Percentiles rank a stretch among this genome's conserved stretches.
phyloP scores from a whole-genome alignment of 2,113 vertebrate species.

The Strix uralensis region DNA sequence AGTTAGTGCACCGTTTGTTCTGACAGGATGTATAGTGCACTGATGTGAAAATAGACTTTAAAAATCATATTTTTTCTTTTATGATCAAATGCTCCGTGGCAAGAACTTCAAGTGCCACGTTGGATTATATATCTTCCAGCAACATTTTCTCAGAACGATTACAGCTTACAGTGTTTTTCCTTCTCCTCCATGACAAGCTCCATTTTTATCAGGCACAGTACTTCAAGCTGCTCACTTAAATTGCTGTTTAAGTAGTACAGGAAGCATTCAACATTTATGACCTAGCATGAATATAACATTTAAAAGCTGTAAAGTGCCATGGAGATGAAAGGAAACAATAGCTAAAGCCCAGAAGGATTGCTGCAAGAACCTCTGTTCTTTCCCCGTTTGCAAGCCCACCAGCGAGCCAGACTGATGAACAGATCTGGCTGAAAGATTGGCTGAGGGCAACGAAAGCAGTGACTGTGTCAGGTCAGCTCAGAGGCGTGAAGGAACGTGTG shows the following conservation, averaged over 20 bases:
- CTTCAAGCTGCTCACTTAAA: background rate
- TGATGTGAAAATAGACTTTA: background rate
- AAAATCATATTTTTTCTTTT: background rate
- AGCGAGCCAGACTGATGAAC: background rate
- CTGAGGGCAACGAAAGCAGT: background rate
- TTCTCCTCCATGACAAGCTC: background rate
- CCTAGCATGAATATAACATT: background rate
- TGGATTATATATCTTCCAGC: background rate
- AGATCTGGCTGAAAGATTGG: background rate
- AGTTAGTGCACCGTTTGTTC: background rate
- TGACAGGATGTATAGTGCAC: background rate
- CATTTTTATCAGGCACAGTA: background rate
- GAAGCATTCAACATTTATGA: conserved; percentile 5
- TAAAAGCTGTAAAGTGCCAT: background rate
- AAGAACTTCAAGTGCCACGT: background rate
- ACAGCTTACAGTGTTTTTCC: background rate
- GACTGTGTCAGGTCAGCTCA: background rate
- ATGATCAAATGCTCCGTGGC: background rate
- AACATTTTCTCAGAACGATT: background rate
- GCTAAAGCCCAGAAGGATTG: background rate
- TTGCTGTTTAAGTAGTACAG: background rate
- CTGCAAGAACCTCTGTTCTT: background rate
- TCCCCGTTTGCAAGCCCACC: background rate
- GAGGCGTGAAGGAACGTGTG: background rate
- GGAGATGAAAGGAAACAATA: background rate